phyloP scores from a whole-genome alignment of 2,888 invertebrate species.

The Uloborus plumipes region DNA sequence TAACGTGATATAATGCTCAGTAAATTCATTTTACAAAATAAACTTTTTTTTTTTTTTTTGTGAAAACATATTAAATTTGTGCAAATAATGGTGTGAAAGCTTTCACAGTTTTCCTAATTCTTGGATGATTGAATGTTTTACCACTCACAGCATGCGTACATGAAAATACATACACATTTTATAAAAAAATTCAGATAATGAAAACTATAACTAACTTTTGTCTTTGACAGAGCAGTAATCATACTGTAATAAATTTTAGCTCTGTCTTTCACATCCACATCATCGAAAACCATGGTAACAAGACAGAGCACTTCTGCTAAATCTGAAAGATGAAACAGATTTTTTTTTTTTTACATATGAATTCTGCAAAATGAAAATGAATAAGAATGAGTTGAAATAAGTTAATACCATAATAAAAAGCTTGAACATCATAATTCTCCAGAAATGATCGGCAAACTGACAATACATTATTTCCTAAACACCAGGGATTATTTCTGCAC shows the following conservation, averaged over 20 bases:
- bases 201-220: constrained; percentile 29
- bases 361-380: not conserved
- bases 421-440: constrained; percentile 44
- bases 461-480: constrained; percentile 39
- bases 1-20: too few species aligned
- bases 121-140: too few species aligned
- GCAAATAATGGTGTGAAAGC: too few species aligned
- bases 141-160: too few species aligned
- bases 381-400: not conserved
- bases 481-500: constrained; percentile 22
- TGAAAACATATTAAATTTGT: too few species aligned
- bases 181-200: not conserved
- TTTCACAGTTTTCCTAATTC: too few species aligned
- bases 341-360: not conserved
- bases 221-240: constrained; percentile 39
- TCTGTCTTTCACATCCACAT: constrained; percentile 46
- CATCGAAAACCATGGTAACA: constrained; percentile 22
- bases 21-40: too few species aligned
- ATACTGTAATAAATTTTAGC: constrained; percentile 52
- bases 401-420: constrained; percentile 46
- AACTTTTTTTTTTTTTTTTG: too few species aligned
- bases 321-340: constrained; percentile 23
- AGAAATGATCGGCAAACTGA: constrained; percentile 36
- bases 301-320: constrained; percentile 48
- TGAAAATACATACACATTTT: not conserved